phyloP scores from a whole-genome alignment of 2,113 vertebrate species.

The Recurvirostra avosetta region DNA sequence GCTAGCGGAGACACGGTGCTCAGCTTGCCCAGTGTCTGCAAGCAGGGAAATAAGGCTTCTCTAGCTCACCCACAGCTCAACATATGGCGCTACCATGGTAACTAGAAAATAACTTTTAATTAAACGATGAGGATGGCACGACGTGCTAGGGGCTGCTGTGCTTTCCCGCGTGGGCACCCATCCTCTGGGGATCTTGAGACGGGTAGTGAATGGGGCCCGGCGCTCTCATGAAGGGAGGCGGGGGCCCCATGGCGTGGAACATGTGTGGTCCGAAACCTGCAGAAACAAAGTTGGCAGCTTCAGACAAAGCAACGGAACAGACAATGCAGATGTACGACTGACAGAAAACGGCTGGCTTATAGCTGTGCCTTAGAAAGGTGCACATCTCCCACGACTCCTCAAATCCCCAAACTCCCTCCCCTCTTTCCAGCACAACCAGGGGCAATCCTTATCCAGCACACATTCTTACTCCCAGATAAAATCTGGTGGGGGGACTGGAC shows the following conservation, averaged over 20 bases:
- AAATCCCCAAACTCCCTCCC: neutral
- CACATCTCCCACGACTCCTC: neutral
- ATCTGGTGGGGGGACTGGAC: neutral
- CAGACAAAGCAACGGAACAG: neutral
- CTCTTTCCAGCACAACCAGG: neutral
- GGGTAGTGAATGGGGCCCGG: slow-evolving; percentile 95
- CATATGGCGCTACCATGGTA: slow-evolving; percentile 67
- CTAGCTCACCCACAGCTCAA: slow-evolving; percentile 62
- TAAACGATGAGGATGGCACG: neutral
- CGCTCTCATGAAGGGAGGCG: slow-evolving; percentile 90
- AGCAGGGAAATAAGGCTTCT: slow-evolving; percentile 55
- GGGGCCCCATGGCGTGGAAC: slow-evolving; percentile 87
- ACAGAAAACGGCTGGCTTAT: neutral
- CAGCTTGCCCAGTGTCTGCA: slow-evolving; percentile 20
- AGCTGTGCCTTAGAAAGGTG: neutral
- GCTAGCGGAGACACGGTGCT: slow-evolving; percentile 35
- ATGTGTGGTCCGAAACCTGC: slow-evolving; percentile 90
- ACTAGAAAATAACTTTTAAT: slow-evolving; percentile 64
- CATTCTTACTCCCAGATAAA: neutral
- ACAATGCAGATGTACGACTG: no score
- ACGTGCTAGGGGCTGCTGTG: slow-evolving; percentile 81
- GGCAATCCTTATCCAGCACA: neutral
- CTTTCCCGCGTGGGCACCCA: slow-evolving; percentile 90
- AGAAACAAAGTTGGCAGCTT: slow-evolving; percentile 1
- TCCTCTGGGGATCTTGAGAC: slow-evolving; percentile 94